phyloP scores from a whole-genome alignment of 2,113 vertebrate genomes.

The Diadophis punctatus region DNA sequence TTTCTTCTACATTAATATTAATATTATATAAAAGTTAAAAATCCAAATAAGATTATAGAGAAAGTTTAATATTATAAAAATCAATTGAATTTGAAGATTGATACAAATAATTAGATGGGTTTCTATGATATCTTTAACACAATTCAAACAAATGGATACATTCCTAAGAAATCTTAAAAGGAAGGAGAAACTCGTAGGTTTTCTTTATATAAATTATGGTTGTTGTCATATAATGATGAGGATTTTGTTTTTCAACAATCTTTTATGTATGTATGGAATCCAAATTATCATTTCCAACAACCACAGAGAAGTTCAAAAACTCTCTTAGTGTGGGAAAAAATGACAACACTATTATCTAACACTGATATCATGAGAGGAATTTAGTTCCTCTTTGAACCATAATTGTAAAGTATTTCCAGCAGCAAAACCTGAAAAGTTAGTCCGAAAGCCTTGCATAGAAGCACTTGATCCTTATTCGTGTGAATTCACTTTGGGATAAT shows the following conservation, averaged over 20 bases:
- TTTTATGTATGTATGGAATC: neutral
- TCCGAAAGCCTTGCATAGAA: neutral
- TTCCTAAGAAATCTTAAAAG: neutral
- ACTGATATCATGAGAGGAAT: neutral
- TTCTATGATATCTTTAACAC: neutral
- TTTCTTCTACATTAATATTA: neutral
- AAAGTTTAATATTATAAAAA: neutral
- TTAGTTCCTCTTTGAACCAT: neutral
- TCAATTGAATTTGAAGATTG: neutral
- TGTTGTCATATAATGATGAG: neutral
- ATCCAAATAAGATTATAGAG: neutral
- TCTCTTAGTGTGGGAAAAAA: neutral
- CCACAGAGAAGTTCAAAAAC: neutral
- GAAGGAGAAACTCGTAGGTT: neutral
- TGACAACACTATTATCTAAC: neutral
- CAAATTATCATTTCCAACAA: neutral
- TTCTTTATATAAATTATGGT: neutral
- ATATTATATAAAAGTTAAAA: neutral
- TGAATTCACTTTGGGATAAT: neutral
- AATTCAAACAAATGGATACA: neutral
- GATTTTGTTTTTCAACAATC: neutral
- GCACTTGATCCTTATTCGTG: neutral
- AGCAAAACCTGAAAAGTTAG: neutral
- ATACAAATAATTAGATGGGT: neutral
- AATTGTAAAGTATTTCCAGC: neutral